Conservation (phyloP, 1,140 invertebrate species). For the Macrocentrus cingulum region DNA sequence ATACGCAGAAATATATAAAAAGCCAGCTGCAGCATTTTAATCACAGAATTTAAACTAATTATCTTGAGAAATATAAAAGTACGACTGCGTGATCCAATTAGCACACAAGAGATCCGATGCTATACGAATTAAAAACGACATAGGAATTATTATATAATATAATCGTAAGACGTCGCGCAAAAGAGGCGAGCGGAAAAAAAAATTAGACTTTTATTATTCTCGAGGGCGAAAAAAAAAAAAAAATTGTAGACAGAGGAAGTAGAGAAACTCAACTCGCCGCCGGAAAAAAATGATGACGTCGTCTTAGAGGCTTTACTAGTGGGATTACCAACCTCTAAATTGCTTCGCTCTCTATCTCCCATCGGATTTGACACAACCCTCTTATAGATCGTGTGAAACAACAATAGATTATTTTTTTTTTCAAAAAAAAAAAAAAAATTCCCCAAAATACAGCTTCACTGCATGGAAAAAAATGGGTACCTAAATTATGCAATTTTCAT, state of each 20-base stretch:
- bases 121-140: too few species aligned
- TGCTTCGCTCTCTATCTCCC: constrained; percentile 18
- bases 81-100: constrained; percentile 13
- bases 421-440: too few species aligned
- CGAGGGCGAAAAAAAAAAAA: too few species aligned
- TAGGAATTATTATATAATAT: too few species aligned
- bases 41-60: constrained; percentile 18
- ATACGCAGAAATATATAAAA: neutral
- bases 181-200: too few species aligned
- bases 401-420: neutral
- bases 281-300: constrained; percentile 20
- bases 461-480: too few species aligned
- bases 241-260: neutral
- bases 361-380: constrained; percentile 17
- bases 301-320: constrained; percentile 8
- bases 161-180: too few species aligned
- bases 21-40: constrained; percentile 14
- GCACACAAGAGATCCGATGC: constrained; percentile 2
- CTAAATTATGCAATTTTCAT: too few species aligned
- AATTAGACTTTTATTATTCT: too few species aligned
- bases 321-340: constrained; percentile 22
- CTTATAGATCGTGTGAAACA: constrained; percentile 10
- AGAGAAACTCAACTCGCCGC: constrained; percentile 2
- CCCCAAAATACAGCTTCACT: too few species aligned
- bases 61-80: neutral